Base-by-base conservation (phyloP, 2,888 invertebrate genomes). In the Sarcophaga caerulescens region DNA sequence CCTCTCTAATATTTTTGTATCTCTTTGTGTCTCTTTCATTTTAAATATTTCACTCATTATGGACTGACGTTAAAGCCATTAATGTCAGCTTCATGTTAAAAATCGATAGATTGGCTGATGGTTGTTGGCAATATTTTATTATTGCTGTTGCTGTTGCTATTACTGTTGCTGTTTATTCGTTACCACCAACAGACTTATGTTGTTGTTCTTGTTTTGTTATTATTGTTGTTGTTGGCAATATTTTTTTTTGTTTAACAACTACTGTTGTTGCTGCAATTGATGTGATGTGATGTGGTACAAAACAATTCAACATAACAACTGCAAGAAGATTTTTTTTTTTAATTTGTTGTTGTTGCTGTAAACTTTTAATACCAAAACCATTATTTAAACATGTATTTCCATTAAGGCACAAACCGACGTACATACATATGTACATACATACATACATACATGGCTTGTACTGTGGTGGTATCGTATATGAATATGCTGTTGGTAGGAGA, bases 31-130 rank as follows among this genome's bases (percentile, higher is more conserved):
- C 35, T 89, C n/a, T 25, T 8, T 90, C 88, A 89, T 89, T 14
- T 57, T 47, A 47, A 47, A 14, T 68, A 77, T 81, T 77, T 90
- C 90, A 90, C 91, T 92, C 90, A 92, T 92, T 92, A 52, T 52
- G 52, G 52, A 92, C 90, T 88, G 89, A 89, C 89, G 88, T 88
- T 83, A 85, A 89, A 88, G 90, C 90, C 91, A 93, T 92, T 93
- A 92, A 91, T 90, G 92, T 93, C 92, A 92, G 92, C 87, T 90
- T 89, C 91, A 92, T 91, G 91, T 92, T 92, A 92, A 92, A 92
- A 93, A 92, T 93, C 93, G 91, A 92, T 92, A 91, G 91, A 91
- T 92, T 91, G 91, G 89, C 89, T 12, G 52, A 52, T 87, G 65
- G 74, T 74, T 77, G 78, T 84, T 78, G 85, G 78, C 81, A 60